phyloP scores from a whole-genome alignment of 2,888 invertebrate genomes.

The Petrolisthes manimaculis region DNA sequence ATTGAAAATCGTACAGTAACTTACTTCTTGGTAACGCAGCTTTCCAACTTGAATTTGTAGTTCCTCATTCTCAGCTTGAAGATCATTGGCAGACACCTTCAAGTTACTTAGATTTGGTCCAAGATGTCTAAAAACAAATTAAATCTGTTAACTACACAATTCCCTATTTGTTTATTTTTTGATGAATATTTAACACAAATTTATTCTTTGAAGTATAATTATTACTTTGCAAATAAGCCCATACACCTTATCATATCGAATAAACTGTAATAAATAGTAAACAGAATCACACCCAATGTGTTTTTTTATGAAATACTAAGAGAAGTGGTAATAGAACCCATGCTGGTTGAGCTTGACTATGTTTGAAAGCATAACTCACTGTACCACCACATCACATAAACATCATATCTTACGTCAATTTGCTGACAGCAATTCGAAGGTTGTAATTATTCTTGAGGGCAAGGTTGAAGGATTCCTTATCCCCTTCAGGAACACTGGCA shows the following conservation, averaged over 20 bases:
- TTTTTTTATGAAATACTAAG: too few relatives aligned
- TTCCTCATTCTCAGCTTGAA: conserved; percentile 53
- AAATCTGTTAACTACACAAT: not conserved
- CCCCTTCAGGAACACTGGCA: conserved; percentile 39
- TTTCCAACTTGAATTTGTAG: conserved; percentile 51
- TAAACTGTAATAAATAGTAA: too few relatives aligned
- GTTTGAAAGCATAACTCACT: not conserved
- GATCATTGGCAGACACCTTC: conserved; percentile 48
- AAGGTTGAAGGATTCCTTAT: conserved; percentile 45
- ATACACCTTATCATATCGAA: too few relatives aligned
- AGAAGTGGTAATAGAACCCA: too few relatives aligned
- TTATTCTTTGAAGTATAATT: too few relatives aligned
- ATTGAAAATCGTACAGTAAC: not conserved
- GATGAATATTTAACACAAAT: too few relatives aligned
- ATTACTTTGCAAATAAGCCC: too few relatives aligned
- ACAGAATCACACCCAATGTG: too few relatives aligned
- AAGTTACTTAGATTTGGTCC: conserved; percentile 42
- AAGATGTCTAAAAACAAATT: conserved; percentile 33
- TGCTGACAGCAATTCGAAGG: conserved; percentile 47
- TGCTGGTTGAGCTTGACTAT: too few relatives aligned
- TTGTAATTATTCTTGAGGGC: conserved; percentile 57
- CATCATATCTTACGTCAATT: conserved; percentile 40
- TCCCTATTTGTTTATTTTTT: too few relatives aligned
- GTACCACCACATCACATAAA: not conserved
- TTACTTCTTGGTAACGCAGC: conserved; percentile 56